Evolutionary conservation across 2,797 vertebrate species (phyloP), one percentile per base, ranked within the genome.

Genomic region (Molossus molossus): DNA sequence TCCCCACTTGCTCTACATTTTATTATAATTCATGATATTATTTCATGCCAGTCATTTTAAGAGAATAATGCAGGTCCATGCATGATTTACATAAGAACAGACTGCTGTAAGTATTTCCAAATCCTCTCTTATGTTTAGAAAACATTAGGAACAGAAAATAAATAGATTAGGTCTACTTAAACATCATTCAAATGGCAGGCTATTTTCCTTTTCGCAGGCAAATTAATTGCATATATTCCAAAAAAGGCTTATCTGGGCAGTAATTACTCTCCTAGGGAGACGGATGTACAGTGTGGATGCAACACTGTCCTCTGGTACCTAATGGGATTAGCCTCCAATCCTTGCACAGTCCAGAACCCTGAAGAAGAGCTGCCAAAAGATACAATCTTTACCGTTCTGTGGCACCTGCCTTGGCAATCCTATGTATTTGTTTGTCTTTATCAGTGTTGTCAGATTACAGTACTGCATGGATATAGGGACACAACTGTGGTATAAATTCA

Each of bases 141-240:
- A 98, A 98, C 87, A 97, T 97, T 97, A 98, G 60, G 82, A 98
- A 87, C 84, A 98, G 97, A 97, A 98, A 98, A 98, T 95, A 98
- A 98, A 97, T 95, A 98, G 95, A 98, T 98, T 97, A 98, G 87
- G 95, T 97, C 69, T 98, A 97, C 95, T 98, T 98, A 98, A 98
- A 98, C 94, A 97, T 98, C 98, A 98, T 98, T 98, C 96, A 98
- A 98, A 93, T 98, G 97, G 97, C 98, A 98, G 94, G 87, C 90
- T 97, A 93, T 91, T 97, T 96, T 95, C 33, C 11, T 77, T 98
- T 97, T 96, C 83, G 45, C 48, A 73, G 86, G 83, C 94, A 93
- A 98, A 98, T 97, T 98, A 98, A 98, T 98, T 98, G 97, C 91
- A 96, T 0, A 0, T 96, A 90, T 97, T 97, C 94, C 58, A 97